Evolutionary conservation across 1,140 invertebrate genomes (phyloP).

Genomic region (Trinorchestia longiramus): DNA sequence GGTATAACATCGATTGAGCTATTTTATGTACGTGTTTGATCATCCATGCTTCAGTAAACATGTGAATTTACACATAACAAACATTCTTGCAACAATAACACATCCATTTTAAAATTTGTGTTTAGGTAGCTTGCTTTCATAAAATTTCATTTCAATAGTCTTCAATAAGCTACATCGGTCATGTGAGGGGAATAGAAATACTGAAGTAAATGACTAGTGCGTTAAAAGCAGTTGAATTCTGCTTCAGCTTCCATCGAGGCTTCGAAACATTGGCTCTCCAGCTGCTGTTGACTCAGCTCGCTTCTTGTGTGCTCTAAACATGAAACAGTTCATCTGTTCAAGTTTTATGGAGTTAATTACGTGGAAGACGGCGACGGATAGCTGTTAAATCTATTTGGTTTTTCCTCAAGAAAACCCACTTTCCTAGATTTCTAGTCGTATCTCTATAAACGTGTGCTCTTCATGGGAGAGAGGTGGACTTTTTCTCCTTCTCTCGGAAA

Average conservation of each 20-base stretch:
- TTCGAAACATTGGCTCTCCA: neutral
- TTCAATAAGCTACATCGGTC: neutral
- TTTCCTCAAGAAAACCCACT: neutral
- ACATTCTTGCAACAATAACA: too few species aligned
- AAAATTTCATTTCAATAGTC: too few species aligned
- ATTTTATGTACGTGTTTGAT: too few species aligned
- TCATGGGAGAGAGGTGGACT: neutral
- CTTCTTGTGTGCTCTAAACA: neutral
- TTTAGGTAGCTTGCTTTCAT: too few species aligned
- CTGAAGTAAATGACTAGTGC: neutral
- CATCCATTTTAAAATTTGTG: too few species aligned
- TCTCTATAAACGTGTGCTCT: neutral
- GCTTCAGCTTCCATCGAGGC: neutral
- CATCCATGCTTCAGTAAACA: too few species aligned
- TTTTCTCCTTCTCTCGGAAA: neutral
- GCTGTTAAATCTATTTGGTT: neutral
- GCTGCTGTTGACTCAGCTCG: neutral
- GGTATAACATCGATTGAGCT: too few species aligned
- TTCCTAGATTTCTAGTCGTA: neutral
- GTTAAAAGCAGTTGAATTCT: neutral
- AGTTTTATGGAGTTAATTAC: neutral
- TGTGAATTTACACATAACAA: too few species aligned
- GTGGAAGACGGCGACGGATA: neutral
- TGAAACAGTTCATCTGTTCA: neutral
- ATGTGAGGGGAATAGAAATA: neutral